phyloP scores from a whole-genome alignment of 2,797 vertebrate species.

The Salmo trutta region DNA sequence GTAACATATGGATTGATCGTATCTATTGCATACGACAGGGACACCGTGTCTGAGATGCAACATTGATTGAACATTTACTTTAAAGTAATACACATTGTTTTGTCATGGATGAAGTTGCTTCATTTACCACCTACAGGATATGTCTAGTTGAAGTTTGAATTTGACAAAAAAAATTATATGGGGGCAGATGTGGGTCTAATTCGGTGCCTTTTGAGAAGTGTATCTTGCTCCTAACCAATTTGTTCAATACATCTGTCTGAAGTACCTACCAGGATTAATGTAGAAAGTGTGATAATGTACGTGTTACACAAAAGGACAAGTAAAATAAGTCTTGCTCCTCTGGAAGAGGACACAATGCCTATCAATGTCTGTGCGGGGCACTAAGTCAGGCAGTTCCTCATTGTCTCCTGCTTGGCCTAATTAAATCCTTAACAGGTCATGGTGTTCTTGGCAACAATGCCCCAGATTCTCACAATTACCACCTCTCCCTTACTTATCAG shows the following conservation, averaged over 20 bases:
- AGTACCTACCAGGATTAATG: not conserved
- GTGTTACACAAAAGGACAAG: not conserved
- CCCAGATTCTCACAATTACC: constrained; percentile 17
- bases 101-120: not conserved
- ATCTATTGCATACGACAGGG: not conserved
- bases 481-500: constrained; percentile 7
- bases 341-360: not conserved
- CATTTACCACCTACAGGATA: not conserved
- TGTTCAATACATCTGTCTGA: not conserved
- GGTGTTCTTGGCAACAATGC: constrained; percentile 15
- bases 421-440: constrained; percentile 12
- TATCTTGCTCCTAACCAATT: not conserved
- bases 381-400: not conserved
- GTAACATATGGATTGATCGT: not conserved
- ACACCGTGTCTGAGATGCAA: not conserved
- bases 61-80: not conserved
- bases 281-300: not conserved
- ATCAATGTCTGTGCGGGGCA: not conserved
- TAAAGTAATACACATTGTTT: too few species aligned
- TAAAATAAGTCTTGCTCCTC: not conserved
- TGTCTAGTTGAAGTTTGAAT: not conserved
- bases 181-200: too few species aligned
- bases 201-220: not conserved
- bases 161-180: too few species aligned
- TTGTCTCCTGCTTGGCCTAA: constrained; percentile 8